Percentiles rank a stretch among this genome's conserved stretches.
Conservation (phyloP, 2,113 vertebrate genomes). For the Cyprinus carpio region DNA sequence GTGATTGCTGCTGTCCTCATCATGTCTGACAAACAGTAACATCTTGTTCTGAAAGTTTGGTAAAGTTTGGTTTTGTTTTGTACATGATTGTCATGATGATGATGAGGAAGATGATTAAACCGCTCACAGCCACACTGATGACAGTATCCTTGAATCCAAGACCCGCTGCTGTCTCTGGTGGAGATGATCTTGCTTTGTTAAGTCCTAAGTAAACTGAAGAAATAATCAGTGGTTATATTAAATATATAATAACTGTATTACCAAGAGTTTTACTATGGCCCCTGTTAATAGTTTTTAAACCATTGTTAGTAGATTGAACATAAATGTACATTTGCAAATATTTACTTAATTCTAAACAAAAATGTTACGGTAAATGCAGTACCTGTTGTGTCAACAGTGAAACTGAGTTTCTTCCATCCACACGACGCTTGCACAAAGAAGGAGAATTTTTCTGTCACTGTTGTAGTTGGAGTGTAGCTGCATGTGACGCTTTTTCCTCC, state of each 20-base stretch:
- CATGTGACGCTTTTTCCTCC: neutral
- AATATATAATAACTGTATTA: neutral
- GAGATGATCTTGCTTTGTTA: too few relatives aligned
- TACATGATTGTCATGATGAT: neutral
- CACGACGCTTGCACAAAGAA: neutral
- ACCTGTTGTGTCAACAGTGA: neutral
- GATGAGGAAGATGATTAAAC: neutral
- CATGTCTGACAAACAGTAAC: too few relatives aligned
- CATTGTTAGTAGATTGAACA: neutral
- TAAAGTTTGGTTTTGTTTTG: neutral
- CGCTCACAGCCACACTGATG: too few relatives aligned
- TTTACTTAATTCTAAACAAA: neutral
- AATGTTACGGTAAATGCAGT: neutral
- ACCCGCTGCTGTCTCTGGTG: too few relatives aligned
- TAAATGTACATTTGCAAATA: neutral
- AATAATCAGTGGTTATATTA: neutral
- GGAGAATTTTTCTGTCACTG: neutral
- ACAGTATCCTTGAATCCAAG: too few relatives aligned
- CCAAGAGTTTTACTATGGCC: neutral
- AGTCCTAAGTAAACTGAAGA: too few relatives aligned
- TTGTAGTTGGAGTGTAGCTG: neutral
- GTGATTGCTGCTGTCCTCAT: too few relatives aligned
- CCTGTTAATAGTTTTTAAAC: neutral
- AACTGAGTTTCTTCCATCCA: accelerated
- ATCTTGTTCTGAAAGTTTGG: too few relatives aligned